Evolutionary conservation across 2,113 vertebrate genomes (phyloP).

Genomic region (Azemiops feae): DNA sequence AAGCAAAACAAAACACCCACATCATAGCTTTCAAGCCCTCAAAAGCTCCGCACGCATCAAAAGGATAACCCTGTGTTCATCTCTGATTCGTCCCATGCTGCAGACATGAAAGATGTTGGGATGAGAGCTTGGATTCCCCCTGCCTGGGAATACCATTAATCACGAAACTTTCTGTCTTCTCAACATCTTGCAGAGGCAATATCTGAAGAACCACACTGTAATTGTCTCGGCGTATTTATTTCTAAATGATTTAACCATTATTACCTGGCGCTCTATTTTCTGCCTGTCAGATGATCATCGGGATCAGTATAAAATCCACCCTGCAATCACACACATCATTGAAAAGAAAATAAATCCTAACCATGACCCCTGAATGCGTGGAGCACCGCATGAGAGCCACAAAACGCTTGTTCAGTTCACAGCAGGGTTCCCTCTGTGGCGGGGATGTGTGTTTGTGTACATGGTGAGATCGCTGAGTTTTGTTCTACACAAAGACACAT

Average conservation of each 20-base stretch:
- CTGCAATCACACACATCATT: not conserved
- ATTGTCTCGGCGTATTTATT: not conserved
- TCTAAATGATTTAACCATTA: not conserved
- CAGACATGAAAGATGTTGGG: not conserved
- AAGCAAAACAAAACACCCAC: not conserved
- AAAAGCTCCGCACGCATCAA: too few species aligned
- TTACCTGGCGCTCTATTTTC: not conserved
- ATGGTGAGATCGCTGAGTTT: not conserved
- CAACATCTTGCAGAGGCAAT: not conserved
- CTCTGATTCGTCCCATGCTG: not conserved
- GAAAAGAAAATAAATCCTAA: not conserved
- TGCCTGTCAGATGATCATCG: not conserved
- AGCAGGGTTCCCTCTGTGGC: not conserved
- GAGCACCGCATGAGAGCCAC: not conserved
- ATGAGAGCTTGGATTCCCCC: not conserved
- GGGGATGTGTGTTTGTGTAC: not conserved
- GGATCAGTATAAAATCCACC: not conserved
- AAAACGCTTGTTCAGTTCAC: not conserved
- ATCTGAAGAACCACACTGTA: not conserved
- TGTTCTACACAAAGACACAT: not conserved
- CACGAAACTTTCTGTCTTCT: not conserved
- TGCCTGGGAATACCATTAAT: not conserved
- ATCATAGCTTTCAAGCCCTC: not conserved
- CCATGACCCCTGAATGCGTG: not conserved
- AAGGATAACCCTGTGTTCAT: too few species aligned